phyloP scores from a whole-genome alignment of 2,797 vertebrate species.

The Urosaurus nigricauda region DNA sequence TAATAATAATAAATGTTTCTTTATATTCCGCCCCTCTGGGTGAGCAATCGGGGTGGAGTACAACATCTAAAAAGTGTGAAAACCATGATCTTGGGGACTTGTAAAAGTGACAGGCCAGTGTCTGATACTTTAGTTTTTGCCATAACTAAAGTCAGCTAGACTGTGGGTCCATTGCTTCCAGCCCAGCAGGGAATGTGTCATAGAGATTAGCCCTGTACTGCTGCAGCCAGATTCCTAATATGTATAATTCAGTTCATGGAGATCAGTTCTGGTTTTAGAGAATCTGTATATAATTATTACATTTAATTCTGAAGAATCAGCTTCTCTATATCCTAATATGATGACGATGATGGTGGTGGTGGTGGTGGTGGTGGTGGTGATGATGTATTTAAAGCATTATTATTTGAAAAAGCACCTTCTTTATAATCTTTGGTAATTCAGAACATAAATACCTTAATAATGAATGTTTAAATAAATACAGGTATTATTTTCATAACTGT shows the following conservation, averaged over 20 bases:
- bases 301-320: not conserved
- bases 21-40: too few species aligned
- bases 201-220: not conserved
- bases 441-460: not conserved
- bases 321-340: not conserved
- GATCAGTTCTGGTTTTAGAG: not conserved
- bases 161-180: not conserved
- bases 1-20: too few species aligned
- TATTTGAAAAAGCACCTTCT: not conserved
- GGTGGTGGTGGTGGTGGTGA: too few species aligned
- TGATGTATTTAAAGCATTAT: not conserved
- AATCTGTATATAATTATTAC: not conserved
- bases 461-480: not conserved
- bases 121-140: not conserved
- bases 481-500: too few species aligned
- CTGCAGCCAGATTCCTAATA: not conserved
- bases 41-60: too few species aligned
- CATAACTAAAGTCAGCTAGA: not conserved
- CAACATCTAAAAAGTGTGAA: too few species aligned
- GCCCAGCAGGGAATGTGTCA: not conserved
- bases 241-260: not conserved
- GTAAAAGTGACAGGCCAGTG: too few species aligned
- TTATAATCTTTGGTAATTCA: not conserved
- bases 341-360: not conserved
- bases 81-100: not conserved